phyloP scores from a whole-genome alignment of 92 coral and sea anemone species.

The Actinostola sp. region DNA sequence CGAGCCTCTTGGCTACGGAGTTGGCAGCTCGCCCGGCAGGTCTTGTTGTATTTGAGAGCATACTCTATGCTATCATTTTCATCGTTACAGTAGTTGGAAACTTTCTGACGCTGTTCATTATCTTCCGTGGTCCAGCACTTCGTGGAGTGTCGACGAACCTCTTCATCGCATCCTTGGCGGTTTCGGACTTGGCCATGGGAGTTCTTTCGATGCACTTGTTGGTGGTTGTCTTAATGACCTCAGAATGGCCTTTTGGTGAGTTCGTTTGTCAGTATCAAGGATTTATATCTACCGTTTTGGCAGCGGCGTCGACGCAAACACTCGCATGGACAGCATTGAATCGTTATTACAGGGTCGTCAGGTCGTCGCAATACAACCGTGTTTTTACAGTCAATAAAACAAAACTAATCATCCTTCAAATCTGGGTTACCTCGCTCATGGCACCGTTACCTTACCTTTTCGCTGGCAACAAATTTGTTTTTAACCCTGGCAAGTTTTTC shows the following conservation, averaged over 20 bases:
- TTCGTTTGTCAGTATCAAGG: conserved; percentile 65
- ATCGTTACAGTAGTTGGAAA: conserved; percentile 43
- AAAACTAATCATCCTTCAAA: conserved; percentile 24
- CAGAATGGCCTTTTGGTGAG: conserved; percentile 65
- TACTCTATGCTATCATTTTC: conserved; percentile 3
- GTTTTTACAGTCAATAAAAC: conserved; percentile 35
- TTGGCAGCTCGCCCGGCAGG: conserved; percentile 6
- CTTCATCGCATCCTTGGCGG: conserved; percentile 65
- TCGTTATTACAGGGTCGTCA: conserved; percentile 55
- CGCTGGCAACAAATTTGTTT: conserved; percentile 52
- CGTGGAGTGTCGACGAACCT: conserved; percentile 40
- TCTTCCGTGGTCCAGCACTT: conserved; percentile 22
- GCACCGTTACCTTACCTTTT: conserved; percentile 61
- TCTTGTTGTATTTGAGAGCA: conserved; percentile 23
- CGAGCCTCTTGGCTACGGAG: not conserved
- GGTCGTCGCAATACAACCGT: conserved; percentile 28
- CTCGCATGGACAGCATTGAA: conserved; percentile 66
- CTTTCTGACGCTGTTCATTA: conserved; percentile 39
- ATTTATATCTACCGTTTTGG: conserved; percentile 36
- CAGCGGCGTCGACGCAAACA: conserved; percentile 65
- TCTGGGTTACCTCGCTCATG: conserved; percentile 43
- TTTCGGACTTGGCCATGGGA: conserved; percentile 60
- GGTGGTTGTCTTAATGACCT: conserved; percentile 29
- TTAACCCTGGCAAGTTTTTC: conserved; percentile 65
- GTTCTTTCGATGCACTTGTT: conserved; percentile 41